Conservation (phyloP, 2,113 vertebrate genomes). For the Martes martes region DNA sequence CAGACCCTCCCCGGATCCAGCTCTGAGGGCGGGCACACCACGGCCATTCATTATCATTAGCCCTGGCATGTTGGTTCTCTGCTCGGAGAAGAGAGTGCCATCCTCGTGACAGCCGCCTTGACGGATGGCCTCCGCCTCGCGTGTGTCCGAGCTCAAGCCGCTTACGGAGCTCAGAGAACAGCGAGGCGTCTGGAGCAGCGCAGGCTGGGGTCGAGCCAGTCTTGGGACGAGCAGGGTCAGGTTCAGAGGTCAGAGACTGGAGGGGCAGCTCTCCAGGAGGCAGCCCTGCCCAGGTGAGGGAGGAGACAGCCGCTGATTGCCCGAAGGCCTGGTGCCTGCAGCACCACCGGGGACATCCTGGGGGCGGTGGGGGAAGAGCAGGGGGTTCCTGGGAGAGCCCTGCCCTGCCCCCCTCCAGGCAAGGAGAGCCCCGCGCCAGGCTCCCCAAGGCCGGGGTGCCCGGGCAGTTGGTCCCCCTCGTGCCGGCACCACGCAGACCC, state of each 20-base stretch:
- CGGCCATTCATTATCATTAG: conserved; percentile 78
- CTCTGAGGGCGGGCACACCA: rapidly evolving
- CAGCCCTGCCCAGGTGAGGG: not conserved
- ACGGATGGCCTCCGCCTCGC: conserved; percentile 36
- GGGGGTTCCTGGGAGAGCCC: not conserved
- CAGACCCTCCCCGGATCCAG: conserved; percentile 3
- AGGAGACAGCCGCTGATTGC: rapidly evolving
- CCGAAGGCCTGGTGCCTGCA: too few species aligned
- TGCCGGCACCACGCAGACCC: not conserved
- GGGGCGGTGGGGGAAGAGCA: rapidly evolving
- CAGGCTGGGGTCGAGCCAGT: not conserved
- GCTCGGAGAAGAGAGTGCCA: conserved; percentile 63
- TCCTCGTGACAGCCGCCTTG: not conserved
- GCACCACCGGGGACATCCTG: rapidly evolving
- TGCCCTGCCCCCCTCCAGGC: not conserved
- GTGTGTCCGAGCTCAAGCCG: not conserved
- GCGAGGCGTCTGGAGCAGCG: rapidly evolving
- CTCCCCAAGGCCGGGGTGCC: not conserved
- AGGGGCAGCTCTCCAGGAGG: not conserved
- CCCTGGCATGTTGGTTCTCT: conserved; percentile 78
- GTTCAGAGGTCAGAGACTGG: not conserved
- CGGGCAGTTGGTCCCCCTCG: not conserved
- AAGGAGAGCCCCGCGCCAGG: not conserved
- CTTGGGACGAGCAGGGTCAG: too few species aligned
- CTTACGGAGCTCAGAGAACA: rapidly evolving